Base-by-base conservation (phyloP, 2,888 invertebrate genomes). In the Spilosoma lubricipeda region DNA sequence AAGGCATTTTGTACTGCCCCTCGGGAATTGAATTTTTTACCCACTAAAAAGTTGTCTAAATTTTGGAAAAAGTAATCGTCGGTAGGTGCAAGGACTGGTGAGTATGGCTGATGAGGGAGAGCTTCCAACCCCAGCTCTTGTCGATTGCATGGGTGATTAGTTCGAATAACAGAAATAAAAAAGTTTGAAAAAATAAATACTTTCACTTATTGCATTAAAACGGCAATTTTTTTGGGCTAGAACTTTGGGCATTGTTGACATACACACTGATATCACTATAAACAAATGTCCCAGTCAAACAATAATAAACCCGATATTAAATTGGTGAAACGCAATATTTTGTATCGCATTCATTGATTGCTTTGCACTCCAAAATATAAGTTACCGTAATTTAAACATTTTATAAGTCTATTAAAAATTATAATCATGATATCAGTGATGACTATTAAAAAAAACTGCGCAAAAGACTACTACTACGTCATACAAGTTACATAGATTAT, bases 341-440 rank as follows among this genome's bases (percentile, higher is more conserved):
- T 56, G 11, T n/a, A n/a, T 56, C 52, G 23, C 8, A 56, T n/a
- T 8, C 23, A 45, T 88, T 87, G 79, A 90, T 83, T 77, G 88
- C 89, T 72, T 87, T 81, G 75, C 89, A 68, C 74, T 87, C 85
- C 18, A 64, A 67, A 56, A 56, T 56, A 56, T 56, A 9, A 56
- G 52, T 56, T 23, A 56, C n/a, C 52, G 52, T 56, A 56, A 56
- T 56, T 56, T 56, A n/a, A 56, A 56, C n/a, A n/a, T 56, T 56
- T n/a, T 56, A 56, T 56, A 11, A 56, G n/a, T 56, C 52, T 56
- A 56, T 56, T 11, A 56, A n/a, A 48, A n/a, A 56, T n/a, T 56
- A 56, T 56, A n/a, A 15, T 27, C 18, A 30, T 30, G 20, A 67
- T 48, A 30, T 33, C 15, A 4, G 30, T 30, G 45, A 67, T 27